Evolutionary conservation across 2,888 invertebrate genomes (phyloP).

Genomic region (Rhamphomyia laevipes): DNA sequence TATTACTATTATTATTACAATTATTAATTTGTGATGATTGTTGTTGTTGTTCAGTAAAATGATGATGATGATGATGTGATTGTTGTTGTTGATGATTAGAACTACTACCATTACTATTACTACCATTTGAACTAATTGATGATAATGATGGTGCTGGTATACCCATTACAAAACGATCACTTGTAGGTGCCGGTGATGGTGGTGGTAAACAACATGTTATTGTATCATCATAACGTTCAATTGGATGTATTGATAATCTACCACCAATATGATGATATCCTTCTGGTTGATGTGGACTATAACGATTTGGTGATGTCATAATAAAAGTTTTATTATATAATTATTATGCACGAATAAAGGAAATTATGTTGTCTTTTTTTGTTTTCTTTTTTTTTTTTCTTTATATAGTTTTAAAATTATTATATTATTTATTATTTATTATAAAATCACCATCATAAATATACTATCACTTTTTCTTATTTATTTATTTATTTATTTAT

Average conservation of each 20-base stretch:
- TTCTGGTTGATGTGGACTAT: constrained; percentile 13
- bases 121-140: constrained; percentile 11
- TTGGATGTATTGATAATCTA: constrained; percentile 22
- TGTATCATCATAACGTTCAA: constrained; percentile 28
- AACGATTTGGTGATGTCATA: constrained; percentile 8
- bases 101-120: constrained; percentile 9
- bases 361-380: too few species aligned
- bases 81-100: constrained; percentile 8
- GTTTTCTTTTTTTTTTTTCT: too few species aligned
- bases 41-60: background rate
- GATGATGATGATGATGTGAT: constrained; percentile 7
- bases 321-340: background rate
- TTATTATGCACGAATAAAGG: too few species aligned
- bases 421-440: too few species aligned
- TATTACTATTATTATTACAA: too few species aligned
- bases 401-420: too few species aligned
- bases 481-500: too few species aligned
- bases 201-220: constrained; percentile 31
- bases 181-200: constrained; percentile 37
- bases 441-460: too few species aligned
- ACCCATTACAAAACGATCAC: constrained; percentile 29
- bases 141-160: constrained; percentile 17
- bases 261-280: constrained; percentile 17
- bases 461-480: too few species aligned
- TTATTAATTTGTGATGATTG: background rate